Percentiles rank a stretch among this genome's conserved stretches.
These are phyloP conservation scores for Hozukius guyotensis DNA, from an alignment of 2,797 vertebrate genomes.

Conservation along the genomic window DNA sequence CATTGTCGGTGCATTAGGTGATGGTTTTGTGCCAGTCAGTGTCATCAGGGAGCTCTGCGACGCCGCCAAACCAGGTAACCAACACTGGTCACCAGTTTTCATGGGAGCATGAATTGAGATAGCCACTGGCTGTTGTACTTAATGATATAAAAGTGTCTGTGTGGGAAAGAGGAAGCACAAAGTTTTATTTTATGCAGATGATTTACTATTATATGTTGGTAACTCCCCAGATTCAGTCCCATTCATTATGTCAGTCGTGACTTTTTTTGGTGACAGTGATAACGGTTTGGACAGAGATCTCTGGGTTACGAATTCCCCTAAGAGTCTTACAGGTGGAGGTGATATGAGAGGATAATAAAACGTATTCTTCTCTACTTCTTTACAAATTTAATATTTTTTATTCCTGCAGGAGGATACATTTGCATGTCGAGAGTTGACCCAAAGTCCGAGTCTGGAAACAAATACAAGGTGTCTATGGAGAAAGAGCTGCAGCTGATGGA, in stretches of 20 bases:
- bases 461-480: constrained; percentile 13
- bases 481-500: constrained; percentile 40
- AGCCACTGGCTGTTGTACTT: too few species aligned
- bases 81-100: not conserved
- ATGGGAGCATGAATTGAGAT: too few species aligned
- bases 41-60: constrained; percentile 30
- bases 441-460: not conserved
- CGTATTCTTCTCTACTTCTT: not conserved
- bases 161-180: too few species aligned
- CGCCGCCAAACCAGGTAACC: constrained; percentile 34
- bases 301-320: not conserved
- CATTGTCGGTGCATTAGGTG: not conserved
- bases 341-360: not conserved
- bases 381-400: not conserved
- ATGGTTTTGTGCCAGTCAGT: constrained; percentile 18
- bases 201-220: too few species aligned
- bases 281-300: too few species aligned
- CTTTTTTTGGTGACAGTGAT: too few species aligned
- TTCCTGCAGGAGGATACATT: constrained; percentile 25
- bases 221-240: too few species aligned
- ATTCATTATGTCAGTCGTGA: too few species aligned
- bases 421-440: constrained; percentile 8
- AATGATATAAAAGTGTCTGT: too few species aligned
- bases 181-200: too few species aligned
- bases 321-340: not conserved